These are phyloP conservation scores for Chloebia gouldiae DNA, from an alignment of 2,113 vertebrate genomes.

Conservation along the genomic window DNA sequence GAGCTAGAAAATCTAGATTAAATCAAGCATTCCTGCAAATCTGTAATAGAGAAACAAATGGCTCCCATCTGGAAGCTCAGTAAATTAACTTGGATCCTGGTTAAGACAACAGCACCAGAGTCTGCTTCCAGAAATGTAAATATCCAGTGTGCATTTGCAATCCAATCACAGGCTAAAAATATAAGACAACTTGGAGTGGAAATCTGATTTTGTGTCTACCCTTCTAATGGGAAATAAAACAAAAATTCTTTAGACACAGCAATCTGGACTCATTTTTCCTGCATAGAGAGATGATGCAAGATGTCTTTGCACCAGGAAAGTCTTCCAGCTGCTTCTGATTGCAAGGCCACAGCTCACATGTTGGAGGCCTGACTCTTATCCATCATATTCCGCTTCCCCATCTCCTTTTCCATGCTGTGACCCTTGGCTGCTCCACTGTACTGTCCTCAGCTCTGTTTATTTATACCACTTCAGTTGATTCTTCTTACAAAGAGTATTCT, in stretches of 20 bases:
- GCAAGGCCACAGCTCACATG: background rate
- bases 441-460: background rate
- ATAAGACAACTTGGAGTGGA: background rate
- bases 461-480: background rate
- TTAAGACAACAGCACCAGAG: slow-evolving; percentile 11
- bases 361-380: background rate
- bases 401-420: background rate
- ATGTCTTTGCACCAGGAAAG: background rate
- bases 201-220: slow-evolving; percentile 41
- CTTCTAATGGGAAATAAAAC: slow-evolving; percentile 30
- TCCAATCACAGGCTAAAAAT: slow-evolving; percentile 56
- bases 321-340: background rate
- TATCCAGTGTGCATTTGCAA: slow-evolving; percentile 33
- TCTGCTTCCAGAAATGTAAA: slow-evolving; percentile 31
- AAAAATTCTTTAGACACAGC: slow-evolving; percentile 5
- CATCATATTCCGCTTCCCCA: fast-evolving
- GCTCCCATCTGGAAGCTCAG: slow-evolving; percentile 34
- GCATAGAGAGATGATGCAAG: background rate
- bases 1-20: slow-evolving; percentile 43
- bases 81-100: slow-evolving; percentile 35
- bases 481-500: background rate
- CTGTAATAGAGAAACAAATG: slow-evolving; percentile 1
- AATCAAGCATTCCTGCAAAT: slow-evolving; percentile 42
- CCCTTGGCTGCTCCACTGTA: background rate
- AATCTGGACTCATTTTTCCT: background rate